These are phyloP conservation scores for Gastracanthus pulcherrimus DNA, from an alignment of 2,888 invertebrate species.

Conservation along the genomic window DNA sequence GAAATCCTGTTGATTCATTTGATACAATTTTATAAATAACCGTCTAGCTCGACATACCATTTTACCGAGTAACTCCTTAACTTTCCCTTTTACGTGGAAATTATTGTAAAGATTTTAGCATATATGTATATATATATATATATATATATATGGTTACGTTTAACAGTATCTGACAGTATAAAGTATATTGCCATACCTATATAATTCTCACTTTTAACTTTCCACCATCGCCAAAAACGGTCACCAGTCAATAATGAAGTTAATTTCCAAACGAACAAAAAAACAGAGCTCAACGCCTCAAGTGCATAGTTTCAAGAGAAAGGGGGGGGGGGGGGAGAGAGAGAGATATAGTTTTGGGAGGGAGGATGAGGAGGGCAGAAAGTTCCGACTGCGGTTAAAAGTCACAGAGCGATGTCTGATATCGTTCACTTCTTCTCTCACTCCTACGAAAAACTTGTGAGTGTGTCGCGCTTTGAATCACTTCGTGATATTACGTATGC, in stretches of 20 bases:
- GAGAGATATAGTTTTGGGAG: too few relatives aligned
- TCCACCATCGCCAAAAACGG: neutral
- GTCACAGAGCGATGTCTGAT: constrained; percentile 16
- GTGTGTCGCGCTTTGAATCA: neutral
- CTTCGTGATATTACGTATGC: constrained; percentile 31
- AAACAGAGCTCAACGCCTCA: neutral
- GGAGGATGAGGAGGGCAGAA: neutral
- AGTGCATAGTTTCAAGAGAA: constrained; percentile 28
- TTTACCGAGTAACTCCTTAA: too few relatives aligned
- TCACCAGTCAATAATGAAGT: constrained; percentile 13
- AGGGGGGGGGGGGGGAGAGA: neutral
- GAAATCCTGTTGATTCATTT: too few relatives aligned
- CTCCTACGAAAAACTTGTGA: neutral
- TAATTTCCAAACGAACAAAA: constrained; percentile 34
- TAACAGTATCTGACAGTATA: neutral
- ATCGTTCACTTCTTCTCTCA: neutral
- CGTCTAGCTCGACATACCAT: too few relatives aligned
- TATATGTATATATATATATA: too few relatives aligned
- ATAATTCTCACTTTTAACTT: constrained; percentile 7
- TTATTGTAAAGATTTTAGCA: too few relatives aligned
- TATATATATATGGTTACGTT: too few relatives aligned
- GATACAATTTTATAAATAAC: too few relatives aligned
- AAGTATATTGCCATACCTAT: constrained; percentile 22
- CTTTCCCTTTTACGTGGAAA: too few relatives aligned
- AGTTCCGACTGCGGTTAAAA: constrained; percentile 46